Evolutionary conservation across 2,113 vertebrate genomes (phyloP).

Genomic region (Oophaga pumilio): DNA sequence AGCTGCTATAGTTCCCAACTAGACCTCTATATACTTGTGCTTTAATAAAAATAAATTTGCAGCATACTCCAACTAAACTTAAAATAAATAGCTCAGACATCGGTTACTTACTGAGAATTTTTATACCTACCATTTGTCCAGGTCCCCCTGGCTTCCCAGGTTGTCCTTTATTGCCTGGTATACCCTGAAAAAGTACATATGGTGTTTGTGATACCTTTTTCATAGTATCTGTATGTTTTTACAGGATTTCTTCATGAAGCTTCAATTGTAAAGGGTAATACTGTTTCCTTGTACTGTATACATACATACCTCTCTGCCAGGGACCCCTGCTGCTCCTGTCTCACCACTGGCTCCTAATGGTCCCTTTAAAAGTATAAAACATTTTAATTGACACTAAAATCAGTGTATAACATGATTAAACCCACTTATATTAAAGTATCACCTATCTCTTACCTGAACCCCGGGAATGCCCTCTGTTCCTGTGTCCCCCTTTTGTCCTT

Average conservation of each 20-base stretch:
- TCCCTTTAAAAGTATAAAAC: slow-evolving; percentile 68
- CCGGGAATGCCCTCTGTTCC: slow-evolving; percentile 77
- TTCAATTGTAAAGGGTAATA: no score
- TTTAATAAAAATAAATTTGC: no score
- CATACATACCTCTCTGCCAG: slow-evolving; percentile 73
- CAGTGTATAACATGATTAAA: background rate
- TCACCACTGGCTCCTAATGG: slow-evolving; percentile 71
- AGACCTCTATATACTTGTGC: no score
- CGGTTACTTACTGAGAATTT: background rate
- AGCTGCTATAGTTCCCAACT: no score
- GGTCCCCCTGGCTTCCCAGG: slow-evolving; percentile 70
- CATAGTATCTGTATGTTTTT: background rate
- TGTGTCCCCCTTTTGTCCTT: slow-evolving; percentile 71
- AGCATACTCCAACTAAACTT: no score
- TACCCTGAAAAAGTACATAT: slow-evolving; percentile 67
- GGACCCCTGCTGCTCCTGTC: slow-evolving; percentile 70
- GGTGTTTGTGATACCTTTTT: background rate
- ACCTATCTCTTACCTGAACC: slow-evolving; percentile 67
- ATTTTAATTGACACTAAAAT: background rate
- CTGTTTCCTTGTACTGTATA: background rate
- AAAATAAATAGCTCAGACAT: background rate
- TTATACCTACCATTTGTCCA: slow-evolving; percentile 70
- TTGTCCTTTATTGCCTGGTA: slow-evolving; percentile 72
- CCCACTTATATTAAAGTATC: background rate
- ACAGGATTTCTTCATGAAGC: background rate